Evolutionary conservation across 1,140 invertebrate species (phyloP), one percentile per base, ranked within the genome.

Genomic region (Agraylea sexmaculata): DNA sequence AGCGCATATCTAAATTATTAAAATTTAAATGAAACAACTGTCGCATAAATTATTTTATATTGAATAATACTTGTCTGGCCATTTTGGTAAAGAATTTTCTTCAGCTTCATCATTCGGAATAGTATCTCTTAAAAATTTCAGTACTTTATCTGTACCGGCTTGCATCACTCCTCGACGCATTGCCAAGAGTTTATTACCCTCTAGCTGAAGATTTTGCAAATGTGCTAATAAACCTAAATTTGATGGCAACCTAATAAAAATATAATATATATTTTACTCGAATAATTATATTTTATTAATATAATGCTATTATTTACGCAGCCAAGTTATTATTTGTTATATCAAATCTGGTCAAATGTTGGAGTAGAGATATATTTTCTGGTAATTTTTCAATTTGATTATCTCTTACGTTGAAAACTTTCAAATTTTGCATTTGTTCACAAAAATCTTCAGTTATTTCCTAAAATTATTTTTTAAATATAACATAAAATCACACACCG

Each of bases 131-230:
- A 94, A 64, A 56, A 80, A 81, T 53, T 82, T 82, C 49, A 92
- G 70, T 49, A 93, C 75, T 40, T 84, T 70, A 23, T 73, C 62
- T 1, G 87, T 90, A 5, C 89, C 88, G 40, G 83, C 78, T 58
- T 78, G 70, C 28, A 88, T 65, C 29, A 89, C 77, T 56, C 88
- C 85, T 33, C 77, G 68, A 36, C 85, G 64, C 23, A 88, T 74
- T 16, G 75, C 76, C 51, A 77, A 71, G 45, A 92, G 65, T 47
- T 83, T 81, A 66, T 94, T 94, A 1, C 87, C 90, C 35, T 90
- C 83, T 28, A 93, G 67, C 42, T 78, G 74, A 27, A 94, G 69
- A 39, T 79, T 80, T 49, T 87, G 87, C 25, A 94, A 60, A 56
- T 89, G 82, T 1, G 80, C 77, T 46, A 93, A 64, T 6, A 80